Evolutionary conservation across 1,140 invertebrate species (phyloP).

Genomic region (Ganaspis sp.): DNA sequence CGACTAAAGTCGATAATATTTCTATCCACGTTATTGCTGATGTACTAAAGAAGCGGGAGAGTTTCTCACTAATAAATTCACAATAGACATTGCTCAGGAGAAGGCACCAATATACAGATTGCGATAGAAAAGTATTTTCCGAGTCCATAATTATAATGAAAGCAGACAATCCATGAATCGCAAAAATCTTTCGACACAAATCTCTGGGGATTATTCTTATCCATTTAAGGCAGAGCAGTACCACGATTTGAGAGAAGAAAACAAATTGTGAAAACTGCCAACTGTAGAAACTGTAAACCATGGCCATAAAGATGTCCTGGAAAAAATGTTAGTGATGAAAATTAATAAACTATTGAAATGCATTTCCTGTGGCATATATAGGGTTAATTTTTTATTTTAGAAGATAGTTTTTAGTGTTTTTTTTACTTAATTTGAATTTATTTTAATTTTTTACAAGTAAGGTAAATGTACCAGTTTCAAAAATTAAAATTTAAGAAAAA

Average conservation of each 20-base stretch:
- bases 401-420: conserved; percentile 27
- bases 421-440: too few relatives aligned
- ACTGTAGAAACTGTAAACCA: conserved; percentile 77
- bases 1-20: conserved; percentile 57
- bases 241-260: conserved; percentile 82
- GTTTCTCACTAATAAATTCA: conserved; percentile 30
- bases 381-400: too few relatives aligned
- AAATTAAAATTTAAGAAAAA: too few relatives aligned
- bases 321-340: conserved; percentile 28
- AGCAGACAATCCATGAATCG: conserved; percentile 81
- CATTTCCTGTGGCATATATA: too few relatives aligned
- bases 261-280: conserved; percentile 91
- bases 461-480: too few relatives aligned
- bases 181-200: conserved; percentile 72
- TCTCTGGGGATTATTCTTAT: conserved; percentile 78
- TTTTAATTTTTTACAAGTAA: too few relatives aligned
- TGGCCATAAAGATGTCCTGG: conserved; percentile 64
- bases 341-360: too few relatives aligned
- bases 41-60: conserved; percentile 35
- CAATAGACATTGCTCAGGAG: conserved; percentile 62
- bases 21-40: conserved; percentile 52
- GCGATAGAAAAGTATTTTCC: conserved; percentile 80
- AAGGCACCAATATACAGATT: conserved; percentile 80
- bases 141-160: conserved; percentile 71
- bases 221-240: conserved; percentile 81